Percentiles rank a stretch among this genome's conserved stretches.
Conservation (phyloP, 2,888 invertebrate genomes). For the Yponomeuta sedellus region DNA sequence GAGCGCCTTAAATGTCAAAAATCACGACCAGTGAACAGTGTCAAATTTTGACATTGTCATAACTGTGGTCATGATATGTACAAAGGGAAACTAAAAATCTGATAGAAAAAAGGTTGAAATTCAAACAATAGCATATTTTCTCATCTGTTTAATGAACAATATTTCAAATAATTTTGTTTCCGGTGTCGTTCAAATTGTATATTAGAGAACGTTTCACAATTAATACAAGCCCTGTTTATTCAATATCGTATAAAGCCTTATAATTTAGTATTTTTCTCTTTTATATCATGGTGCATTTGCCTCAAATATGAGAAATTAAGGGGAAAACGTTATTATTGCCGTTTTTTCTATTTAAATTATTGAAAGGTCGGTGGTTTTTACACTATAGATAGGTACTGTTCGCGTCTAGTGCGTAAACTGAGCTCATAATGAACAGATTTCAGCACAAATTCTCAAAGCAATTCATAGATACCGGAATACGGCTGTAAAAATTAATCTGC, state of each 20-base stretch:
- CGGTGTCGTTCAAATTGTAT: slow-evolving; percentile 69
- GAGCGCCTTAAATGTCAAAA: no score
- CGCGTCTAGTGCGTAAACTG: no score
- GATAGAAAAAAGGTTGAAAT: neutral
- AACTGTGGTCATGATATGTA: no score
- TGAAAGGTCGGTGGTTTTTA: no score
- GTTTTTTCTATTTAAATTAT: neutral
- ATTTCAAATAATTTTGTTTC: slow-evolving; percentile 60
- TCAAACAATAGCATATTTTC: slow-evolving; percentile 32
- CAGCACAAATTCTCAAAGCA: no score
- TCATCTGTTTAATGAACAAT: slow-evolving; percentile 74
- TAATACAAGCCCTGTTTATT: slow-evolving; percentile 72
- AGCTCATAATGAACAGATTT: no score
- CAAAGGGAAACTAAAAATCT: no score
- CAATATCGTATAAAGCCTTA: slow-evolving; percentile 25
- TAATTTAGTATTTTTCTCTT: neutral
- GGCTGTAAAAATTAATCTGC: no score
- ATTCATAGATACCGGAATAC: no score
- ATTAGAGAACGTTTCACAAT: slow-evolving; percentile 67
- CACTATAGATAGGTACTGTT: no score
- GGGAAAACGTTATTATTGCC: neutral
- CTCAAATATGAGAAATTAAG: neutral
- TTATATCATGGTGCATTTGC: slow-evolving; percentile 12
- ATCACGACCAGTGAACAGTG: no score
- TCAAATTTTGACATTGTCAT: no score